Percentiles rank a stretch among this genome's conserved stretches.
phyloP scores from a whole-genome alignment of 2,888 invertebrate species.

The Dinocampus coccinellae region DNA sequence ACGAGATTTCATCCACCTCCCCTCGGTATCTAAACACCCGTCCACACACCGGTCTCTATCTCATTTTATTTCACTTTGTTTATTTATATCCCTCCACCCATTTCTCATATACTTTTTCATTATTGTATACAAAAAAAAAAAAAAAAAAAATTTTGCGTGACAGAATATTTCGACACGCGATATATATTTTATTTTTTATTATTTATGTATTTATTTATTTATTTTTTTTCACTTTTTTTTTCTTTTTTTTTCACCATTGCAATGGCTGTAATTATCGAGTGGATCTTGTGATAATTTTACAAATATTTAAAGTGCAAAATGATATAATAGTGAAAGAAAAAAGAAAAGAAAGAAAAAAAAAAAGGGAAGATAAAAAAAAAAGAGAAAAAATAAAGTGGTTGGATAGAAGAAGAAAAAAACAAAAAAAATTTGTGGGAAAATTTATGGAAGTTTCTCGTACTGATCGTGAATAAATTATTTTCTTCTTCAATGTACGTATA shows the following conservation, averaged over 20 bases:
- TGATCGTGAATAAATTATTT: not conserved
- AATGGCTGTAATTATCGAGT: too few species aligned
- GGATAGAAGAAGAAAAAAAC: not conserved
- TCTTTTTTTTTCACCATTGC: too few species aligned
- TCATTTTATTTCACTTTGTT: not conserved
- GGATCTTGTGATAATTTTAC: too few species aligned
- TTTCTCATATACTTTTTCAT: slow-evolving; percentile 26
- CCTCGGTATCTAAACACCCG: not conserved
- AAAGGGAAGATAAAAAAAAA: not conserved
- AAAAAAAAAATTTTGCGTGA: slow-evolving; percentile 53
- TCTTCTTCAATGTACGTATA: not conserved
- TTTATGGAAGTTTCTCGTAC: not conserved
- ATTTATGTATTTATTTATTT: too few species aligned
- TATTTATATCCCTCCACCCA: slow-evolving; percentile 2
- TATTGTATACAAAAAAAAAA: too few species aligned
- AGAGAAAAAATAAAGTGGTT: slow-evolving; percentile 3
- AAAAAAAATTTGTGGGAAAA: not conserved
- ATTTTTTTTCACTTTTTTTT: too few species aligned
- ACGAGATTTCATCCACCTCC: slow-evolving; percentile 22
- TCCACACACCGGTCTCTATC: too few species aligned
- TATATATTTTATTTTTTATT: too few species aligned
- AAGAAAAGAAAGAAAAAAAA: not conserved
- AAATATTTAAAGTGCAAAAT: slow-evolving; percentile 19
- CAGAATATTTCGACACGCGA: slow-evolving; percentile 56
- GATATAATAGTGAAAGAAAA: not conserved